Percentiles rank a stretch among this genome's conserved stretches.
Evolutionary conservation across 2,888 invertebrate species (phyloP).

Genomic region (Acrocyrtus sp.): DNA sequence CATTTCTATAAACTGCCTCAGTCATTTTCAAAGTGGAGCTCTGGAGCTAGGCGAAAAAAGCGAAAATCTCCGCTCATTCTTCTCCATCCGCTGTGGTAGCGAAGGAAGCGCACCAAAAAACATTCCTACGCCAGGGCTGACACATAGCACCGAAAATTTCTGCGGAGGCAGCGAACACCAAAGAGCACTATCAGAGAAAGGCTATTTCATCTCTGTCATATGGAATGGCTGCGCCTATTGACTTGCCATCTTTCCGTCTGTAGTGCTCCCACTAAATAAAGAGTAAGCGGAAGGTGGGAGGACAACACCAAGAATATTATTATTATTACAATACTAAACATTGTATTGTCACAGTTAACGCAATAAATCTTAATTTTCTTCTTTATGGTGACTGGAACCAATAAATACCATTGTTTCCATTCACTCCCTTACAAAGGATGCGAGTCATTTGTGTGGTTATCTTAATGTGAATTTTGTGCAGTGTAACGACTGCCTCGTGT

Average conservation of each 20-base stretch:
- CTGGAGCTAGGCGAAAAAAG: too few species aligned
- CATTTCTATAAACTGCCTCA: too few species aligned
- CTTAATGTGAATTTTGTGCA: conserved; percentile 40
- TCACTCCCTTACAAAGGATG: conserved; percentile 46
- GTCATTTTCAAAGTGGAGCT: too few species aligned
- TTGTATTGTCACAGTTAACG: conserved; percentile 54
- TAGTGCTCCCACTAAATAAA: conserved; percentile 24
- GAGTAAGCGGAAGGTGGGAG: conserved; percentile 22
- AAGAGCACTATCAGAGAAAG: too few species aligned
- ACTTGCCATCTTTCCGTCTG: not conserved
- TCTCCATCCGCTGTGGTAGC: not conserved
- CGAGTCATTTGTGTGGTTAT: conserved; percentile 23
- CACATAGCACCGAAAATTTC: too few species aligned
- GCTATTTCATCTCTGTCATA: too few species aligned
- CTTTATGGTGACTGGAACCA: conserved; percentile 58
- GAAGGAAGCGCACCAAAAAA: conserved; percentile 4
- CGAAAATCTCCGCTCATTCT: too few species aligned
- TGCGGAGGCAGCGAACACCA: too few species aligned
- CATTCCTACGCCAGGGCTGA: not conserved
- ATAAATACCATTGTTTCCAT: conserved; percentile 59
- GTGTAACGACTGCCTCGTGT: too few species aligned
- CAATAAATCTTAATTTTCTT: conserved; percentile 60
- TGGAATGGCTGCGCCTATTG: too few species aligned
- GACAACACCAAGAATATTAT: conserved; percentile 27
- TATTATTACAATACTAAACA: conserved; percentile 53